These are phyloP conservation scores for Celastrina argiolus DNA, from an alignment of 2,888 invertebrate species.

Conservation along the genomic window DNA sequence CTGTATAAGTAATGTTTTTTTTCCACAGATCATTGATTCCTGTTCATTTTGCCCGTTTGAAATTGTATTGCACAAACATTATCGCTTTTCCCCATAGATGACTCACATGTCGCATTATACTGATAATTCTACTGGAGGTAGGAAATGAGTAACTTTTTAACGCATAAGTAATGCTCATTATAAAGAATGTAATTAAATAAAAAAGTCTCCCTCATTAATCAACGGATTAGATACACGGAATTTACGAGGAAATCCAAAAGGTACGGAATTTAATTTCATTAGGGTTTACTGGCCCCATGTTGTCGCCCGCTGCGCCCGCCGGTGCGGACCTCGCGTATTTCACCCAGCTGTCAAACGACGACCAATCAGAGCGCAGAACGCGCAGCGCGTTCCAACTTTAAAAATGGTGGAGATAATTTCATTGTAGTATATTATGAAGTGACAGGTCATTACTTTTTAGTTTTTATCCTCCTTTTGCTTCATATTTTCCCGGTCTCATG, in stretches of 20 bases:
- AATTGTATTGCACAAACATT: no score
- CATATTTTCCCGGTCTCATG: constrained; percentile 53
- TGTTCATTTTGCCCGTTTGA: no score
- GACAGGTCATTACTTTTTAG: constrained; percentile 75
- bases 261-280: constrained; percentile 78
- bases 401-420: constrained; percentile 77
- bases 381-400: constrained; percentile 60
- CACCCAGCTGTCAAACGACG: constrained; percentile 69
- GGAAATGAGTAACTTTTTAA: no score
- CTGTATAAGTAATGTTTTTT: no score
- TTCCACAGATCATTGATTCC: no score
- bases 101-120: no score
- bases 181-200: constrained; percentile 38
- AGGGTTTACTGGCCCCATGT: constrained; percentile 71
- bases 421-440: constrained; percentile 77
- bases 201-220: constrained; percentile 68
- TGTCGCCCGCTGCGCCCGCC: constrained; percentile 72
- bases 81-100: no score
- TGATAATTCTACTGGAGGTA: no score
- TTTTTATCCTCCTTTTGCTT: constrained; percentile 66
- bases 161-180: background rate
- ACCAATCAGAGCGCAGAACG: constrained; percentile 58
- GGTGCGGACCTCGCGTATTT: constrained; percentile 62
- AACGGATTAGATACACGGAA: constrained; percentile 72
- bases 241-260: constrained; percentile 74